Conservation (phyloP, 1,140 invertebrate species). For the Pseudobourletiella spinata region DNA sequence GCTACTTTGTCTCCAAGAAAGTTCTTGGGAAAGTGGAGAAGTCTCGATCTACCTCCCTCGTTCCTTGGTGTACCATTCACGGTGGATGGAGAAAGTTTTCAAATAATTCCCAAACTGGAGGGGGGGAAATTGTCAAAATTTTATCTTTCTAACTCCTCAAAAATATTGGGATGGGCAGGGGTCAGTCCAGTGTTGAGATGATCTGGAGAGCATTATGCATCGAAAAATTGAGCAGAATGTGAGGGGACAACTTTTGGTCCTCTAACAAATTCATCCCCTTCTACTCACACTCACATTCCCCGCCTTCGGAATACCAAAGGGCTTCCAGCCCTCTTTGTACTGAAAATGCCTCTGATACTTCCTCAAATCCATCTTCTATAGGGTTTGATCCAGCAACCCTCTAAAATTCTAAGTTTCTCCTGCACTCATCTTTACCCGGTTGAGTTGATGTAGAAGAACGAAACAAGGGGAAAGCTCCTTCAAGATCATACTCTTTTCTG, state of each 20-base stretch:
- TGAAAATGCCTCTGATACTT: too few species aligned
- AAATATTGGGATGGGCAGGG: not conserved
- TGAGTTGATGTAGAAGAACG: too few species aligned
- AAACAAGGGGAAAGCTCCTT: too few species aligned
- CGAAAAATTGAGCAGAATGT: not conserved
- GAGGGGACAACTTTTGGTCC: not conserved
- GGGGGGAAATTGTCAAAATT: not conserved
- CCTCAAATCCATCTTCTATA: too few species aligned
- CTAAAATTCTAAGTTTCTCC: too few species aligned
- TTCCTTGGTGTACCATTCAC: constrained; percentile 5
- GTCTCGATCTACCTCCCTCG: constrained; percentile 3
- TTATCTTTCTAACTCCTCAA: not conserved
- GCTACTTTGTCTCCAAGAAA: too few species aligned
- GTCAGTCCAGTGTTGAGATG: not conserved
- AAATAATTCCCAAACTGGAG: constrained; percentile 25
- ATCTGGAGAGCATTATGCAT: not conserved
- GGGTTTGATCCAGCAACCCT: too few species aligned
- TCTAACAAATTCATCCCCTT: not conserved
- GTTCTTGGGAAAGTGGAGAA: too few species aligned
- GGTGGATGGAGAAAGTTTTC: constrained; percentile 28
- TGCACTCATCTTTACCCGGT: too few species aligned
- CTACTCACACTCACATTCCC: not conserved
- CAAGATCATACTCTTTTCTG: too few species aligned
- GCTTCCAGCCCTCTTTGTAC: too few species aligned
- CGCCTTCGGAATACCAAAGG: too few species aligned